Base-by-base conservation (phyloP, 2,888 invertebrate species). In the Melinaea menophilus region DNA sequence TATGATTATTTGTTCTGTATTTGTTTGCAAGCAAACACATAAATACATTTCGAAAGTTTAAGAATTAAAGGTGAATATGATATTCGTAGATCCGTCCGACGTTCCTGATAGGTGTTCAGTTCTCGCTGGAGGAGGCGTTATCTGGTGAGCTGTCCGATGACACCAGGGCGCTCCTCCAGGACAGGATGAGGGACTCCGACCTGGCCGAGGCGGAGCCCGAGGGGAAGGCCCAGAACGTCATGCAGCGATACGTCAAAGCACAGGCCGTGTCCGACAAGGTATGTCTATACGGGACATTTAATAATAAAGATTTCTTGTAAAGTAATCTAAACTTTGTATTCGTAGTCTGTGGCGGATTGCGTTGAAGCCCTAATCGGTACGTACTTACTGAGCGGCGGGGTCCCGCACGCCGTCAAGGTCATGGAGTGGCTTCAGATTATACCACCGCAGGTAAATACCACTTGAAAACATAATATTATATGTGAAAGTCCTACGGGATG, bases 331-430 rank as follows among this genome's bases (percentile, higher is more conserved):
- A 37, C 41, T 34, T 46, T 13, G n/a, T 37, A 56, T 54, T 56
- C 51, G 12, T 76, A 91, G 91, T 77, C 82, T 0, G 79, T 91
- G 4, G 95, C 98, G 0, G 98, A 98, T 84, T 92, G 93, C 67
- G 94, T 97, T 2, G 98, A 98, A 85, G 95, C 98, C 0, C 81
- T 98, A 3, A 93, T 98, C 59, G 97, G 97, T 0, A 84, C 86
- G 0, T 88, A 91, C 65, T 74, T 91, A 1, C 71, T 87, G 5
- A 80, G 80, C 63, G 86, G 88, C 0, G 91, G 91, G 0, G 72
- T 90, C 0, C 33, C 74, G 9, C 83, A 76, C 0, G 90, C 82
- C 0, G 88, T 94, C 5, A 89, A 88, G 58, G 77, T 95, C 57
- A 73, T 95, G 55, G 91, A 92, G 65, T 95, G 93, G 92, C 87